Percentiles rank a stretch among this genome's conserved stretches.
Evolutionary conservation across 2,888 invertebrate species (phyloP).

Genomic region (Notodonta ziczac): DNA sequence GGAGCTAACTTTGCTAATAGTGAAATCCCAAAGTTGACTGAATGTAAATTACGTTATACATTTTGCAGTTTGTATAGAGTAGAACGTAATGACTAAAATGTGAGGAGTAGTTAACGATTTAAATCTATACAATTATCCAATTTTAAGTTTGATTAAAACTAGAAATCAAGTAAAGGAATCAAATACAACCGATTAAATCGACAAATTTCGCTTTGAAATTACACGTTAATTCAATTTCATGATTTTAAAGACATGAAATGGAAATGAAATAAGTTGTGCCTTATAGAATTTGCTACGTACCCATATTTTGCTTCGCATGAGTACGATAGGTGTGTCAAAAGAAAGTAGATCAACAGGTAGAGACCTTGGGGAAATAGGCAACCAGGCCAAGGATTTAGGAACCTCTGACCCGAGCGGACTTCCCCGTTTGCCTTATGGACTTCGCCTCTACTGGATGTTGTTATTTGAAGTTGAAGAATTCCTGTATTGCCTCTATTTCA

Average conservation of each 20-base stretch:
- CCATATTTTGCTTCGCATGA: constrained; percentile 13
- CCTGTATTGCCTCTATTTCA: background rate
- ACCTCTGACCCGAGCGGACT: constrained; percentile 26
- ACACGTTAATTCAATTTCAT: no score
- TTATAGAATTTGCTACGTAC: background rate
- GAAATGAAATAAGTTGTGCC: no score
- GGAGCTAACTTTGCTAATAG: constrained; percentile 8
- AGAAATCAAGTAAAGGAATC: no score
- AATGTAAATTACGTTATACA: background rate
- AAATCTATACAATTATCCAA: no score
- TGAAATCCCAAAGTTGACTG: background rate
- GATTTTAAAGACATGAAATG: no score
- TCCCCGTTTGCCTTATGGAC: constrained; percentile 11
- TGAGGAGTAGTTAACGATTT: no score
- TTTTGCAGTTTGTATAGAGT: background rate
- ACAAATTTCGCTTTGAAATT: no score
- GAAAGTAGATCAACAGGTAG: constrained; percentile 61
- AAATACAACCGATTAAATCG: no score
- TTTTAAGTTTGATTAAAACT: no score
- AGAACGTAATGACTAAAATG: no score
- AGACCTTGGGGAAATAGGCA: constrained; percentile 53
- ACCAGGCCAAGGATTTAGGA: constrained; percentile 58
- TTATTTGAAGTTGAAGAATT: no score
- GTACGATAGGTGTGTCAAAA: constrained; percentile 46
- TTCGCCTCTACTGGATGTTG: no score